A percentile compares a stretch with the other conserved stretches of the same genome.
Evolutionary conservation across 2,113 vertebrate genomes (phyloP).

Genomic region (Eptesicus fuscus): DNA sequence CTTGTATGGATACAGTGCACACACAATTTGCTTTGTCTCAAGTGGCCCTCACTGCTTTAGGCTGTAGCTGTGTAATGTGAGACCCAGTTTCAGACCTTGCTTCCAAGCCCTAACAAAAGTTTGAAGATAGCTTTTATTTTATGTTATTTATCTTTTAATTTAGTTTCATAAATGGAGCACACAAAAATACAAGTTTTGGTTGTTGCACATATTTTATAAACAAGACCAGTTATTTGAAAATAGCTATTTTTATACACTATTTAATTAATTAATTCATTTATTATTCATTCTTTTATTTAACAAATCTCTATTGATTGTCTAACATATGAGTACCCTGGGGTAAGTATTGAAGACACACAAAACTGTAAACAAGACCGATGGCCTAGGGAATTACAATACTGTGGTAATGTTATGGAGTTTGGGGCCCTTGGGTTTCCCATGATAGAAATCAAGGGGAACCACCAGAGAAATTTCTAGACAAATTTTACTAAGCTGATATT

Average conservation of each 20-base stretch:
- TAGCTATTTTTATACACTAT: background rate
- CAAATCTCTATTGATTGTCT: background rate
- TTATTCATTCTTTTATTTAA: background rate
- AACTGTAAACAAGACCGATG: background rate
- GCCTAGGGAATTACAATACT: background rate
- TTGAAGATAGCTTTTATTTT: background rate
- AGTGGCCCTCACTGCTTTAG: background rate
- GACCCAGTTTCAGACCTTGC: background rate
- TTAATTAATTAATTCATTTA: background rate
- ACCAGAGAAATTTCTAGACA: background rate
- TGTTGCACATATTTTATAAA: background rate
- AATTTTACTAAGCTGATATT: background rate
- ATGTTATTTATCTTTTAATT: background rate
- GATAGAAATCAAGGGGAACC: background rate
- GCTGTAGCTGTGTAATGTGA: background rate
- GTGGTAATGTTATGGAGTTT: background rate
- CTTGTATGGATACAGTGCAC: background rate
- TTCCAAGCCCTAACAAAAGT: background rate
- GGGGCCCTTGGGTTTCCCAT: background rate
- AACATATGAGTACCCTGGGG: background rate
- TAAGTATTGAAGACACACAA: background rate
- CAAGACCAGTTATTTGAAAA: background rate
- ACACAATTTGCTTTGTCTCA: background rate
- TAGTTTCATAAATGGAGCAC: background rate
- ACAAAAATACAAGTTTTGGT: background rate